Evolutionary conservation across 2,888 invertebrate species (phyloP), one percentile per base, ranked within the genome.

Genomic region (Halictus quadricinctus): DNA sequence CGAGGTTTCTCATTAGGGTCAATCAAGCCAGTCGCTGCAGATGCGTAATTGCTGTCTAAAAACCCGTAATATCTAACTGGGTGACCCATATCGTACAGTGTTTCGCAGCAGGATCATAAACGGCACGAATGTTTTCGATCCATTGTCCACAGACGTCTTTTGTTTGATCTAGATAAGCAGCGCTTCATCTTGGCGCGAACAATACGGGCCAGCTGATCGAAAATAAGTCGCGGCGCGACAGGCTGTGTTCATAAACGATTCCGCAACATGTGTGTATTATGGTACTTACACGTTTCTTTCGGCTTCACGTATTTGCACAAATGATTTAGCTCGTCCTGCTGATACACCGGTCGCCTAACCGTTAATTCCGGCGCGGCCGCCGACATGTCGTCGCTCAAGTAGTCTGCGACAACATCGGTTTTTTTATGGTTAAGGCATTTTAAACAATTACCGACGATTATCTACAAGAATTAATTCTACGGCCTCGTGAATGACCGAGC

Each of bases 271-370:
- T 15, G 1, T 60, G 1, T 12, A 13, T 60, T 25, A 2, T 25
- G 82, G 81, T 87, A 91, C 95, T 95, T 92, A 95, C 95, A 83
- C 79, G 94, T 93, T 85, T 91, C 93, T 77, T 93, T 94, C 0
- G 96, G 96, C 84, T 95, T 95, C 84, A 95, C 95, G 91, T 97
- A 97, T 86, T 96, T 95, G 7, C 96, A 96, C 89, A 96, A 96
- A 81, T 95, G 95, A 93, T 97, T 96, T 74, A 97, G 95, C 12
- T 96, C 95, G 86, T 97, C 96, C 90, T 97, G 96, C 80, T 96
- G 96, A 93, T 97, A 97, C 10, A 97, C 96, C 0, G 96, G 96
- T 29, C 97, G 95, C 84, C 96, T 95, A 46, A 97, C 96, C 73
- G 94, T 90, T 66, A 95, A 83, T 88, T 94, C 94, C 80, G 93